Evolutionary conservation across 2,888 invertebrate species (phyloP), one percentile per base, ranked within the genome.

Genomic region (Notodonta dromedarius): DNA sequence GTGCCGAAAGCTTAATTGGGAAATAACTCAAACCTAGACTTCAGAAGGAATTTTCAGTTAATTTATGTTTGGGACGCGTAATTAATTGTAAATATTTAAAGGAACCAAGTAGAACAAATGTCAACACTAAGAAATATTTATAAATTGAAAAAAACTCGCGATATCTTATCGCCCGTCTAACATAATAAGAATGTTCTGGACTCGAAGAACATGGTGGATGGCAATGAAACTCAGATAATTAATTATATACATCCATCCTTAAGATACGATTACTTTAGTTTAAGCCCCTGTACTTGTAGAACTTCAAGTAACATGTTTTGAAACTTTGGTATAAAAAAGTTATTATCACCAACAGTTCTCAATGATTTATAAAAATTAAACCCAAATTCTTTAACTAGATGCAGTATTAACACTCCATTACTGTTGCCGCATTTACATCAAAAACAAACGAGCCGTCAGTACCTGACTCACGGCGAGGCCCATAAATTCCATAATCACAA

Each of bases 401-500:
- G 24, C 1, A 24, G 24, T 24, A n/a, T n/a, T n/a, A 24, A 24
- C 24, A 24, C 50, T 9, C 50, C 50, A 50, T 50, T 16, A 50
- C 7, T 16, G 50, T 16, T 50, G 16, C 14, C 12, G 50, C 50
- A 50, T 50, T 50, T 50, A 50, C 16, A 50, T 50, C 16, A 64
- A 62, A 60, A 58, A 46, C 57, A 52, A 60, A 67, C 59, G 55
- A 63, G 50, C 35, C 35, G 48, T 61, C 62, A 62, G 65, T 62
- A 61, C 61, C 61, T 63, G 55, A 64, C 60, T 71, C 64, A 71
- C 69, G 60, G 60, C 57, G 62, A 54, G 50, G 44, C 57, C 56
- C 40, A 71, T 73, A 71, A 73, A 73, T 73, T 69, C 63, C 59
- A n/a, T 67, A 64, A 67, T 65, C 56, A 59, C 61, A 61, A 69